Conservation (phyloP, 37 sponge, comb jelly and placozoan genomes). For the Cladorhizidae sp. region DNA sequence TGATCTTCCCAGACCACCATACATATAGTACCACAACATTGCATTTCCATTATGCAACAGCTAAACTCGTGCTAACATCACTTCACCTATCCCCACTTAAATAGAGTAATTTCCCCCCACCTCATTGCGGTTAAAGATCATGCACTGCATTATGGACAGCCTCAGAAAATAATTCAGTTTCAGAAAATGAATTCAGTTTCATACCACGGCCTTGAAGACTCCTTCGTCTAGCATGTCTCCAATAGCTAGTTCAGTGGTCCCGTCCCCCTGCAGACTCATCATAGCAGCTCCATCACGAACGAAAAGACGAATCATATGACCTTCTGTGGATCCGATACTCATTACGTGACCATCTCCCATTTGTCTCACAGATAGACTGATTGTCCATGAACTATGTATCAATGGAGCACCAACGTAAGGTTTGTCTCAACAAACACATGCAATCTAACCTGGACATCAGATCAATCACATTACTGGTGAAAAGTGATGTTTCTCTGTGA, state of each 20-base stretch:
- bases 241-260: neutral
- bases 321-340: neutral
- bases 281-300: neutral
- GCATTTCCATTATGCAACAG: too few relatives aligned
- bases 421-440: neutral
- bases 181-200: too few relatives aligned
- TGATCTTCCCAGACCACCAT: too few relatives aligned
- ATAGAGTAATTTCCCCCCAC: too few relatives aligned
- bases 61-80: too few relatives aligned
- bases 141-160: too few relatives aligned
- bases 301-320: slow-evolving; percentile 7
- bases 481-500: slow-evolving; percentile 17
- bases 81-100: too few relatives aligned
- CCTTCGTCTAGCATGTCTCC: neutral
- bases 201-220: slow-evolving; percentile 12
- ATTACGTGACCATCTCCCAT: slow-evolving; percentile 26
- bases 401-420: neutral
- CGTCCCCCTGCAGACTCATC: neutral
- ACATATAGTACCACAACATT: too few relatives aligned
- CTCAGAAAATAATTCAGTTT: too few relatives aligned
- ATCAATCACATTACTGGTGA: slow-evolving; percentile 37
- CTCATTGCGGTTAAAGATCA: too few relatives aligned
- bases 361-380: slow-evolving; percentile 13
- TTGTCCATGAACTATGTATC: slow-evolving; percentile 19
- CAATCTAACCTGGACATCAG: slow-evolving; percentile 8